Evolutionary conservation across 1,140 invertebrate genomes (phyloP).

Genomic region (Drosophila sp.): DNA sequence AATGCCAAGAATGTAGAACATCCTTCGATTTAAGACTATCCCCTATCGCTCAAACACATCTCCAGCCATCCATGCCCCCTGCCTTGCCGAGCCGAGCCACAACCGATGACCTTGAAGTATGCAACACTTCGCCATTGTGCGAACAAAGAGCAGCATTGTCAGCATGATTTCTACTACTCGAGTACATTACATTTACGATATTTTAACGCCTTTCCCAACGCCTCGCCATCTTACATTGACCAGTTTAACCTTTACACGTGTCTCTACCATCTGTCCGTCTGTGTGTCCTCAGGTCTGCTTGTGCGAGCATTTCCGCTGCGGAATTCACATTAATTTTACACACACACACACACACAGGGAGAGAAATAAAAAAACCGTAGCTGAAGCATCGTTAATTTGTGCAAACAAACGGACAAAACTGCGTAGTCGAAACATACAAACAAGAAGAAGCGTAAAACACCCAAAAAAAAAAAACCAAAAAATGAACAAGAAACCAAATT

Average conservation of each 20-base stretch:
- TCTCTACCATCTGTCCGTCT: conserved; percentile 22
- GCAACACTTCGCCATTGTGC: conserved; percentile 66
- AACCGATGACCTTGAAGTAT: conserved; percentile 71
- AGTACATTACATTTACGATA: conserved; percentile 58
- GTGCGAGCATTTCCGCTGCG: conserved; percentile 71
- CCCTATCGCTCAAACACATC: not conserved
- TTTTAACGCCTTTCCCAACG: conserved; percentile 56
- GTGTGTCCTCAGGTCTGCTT: conserved; percentile 39
- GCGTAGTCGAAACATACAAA: conserved; percentile 15
- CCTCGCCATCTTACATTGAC: conserved; percentile 50
- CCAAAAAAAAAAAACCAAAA: conserved; percentile 12
- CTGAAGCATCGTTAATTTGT: conserved; percentile 76
- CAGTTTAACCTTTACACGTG: conserved; percentile 74
- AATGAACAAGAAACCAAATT: conserved; percentile 6
- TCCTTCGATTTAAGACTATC: not conserved
- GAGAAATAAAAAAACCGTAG: conserved; percentile 35
- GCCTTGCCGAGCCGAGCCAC: conserved; percentile 18
- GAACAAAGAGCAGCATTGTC: conserved; percentile 44
- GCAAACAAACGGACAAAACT: conserved; percentile 61
- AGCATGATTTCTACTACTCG: conserved; percentile 55
- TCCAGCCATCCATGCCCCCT: not conserved
- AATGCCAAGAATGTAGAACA: not conserved
- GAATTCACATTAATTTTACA: conserved; percentile 77
- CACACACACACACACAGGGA: conserved; percentile 39
- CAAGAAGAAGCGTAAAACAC: conserved; percentile 29